Evolutionary conservation across 2,113 vertebrate species (phyloP).

Genomic region (Oncorhynchus nerka): DNA sequence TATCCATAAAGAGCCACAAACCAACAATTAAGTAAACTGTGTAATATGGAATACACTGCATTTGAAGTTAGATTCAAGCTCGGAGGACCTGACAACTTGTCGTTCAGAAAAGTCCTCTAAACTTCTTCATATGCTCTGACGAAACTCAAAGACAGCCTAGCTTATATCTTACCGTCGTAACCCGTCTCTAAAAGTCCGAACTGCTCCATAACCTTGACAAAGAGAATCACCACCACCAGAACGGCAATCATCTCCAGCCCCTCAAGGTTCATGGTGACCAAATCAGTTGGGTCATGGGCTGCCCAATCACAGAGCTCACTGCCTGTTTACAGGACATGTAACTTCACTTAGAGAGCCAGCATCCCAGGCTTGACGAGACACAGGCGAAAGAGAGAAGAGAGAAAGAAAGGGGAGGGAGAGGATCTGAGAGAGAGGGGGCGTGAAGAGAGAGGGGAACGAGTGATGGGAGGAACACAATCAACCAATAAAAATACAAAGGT

Average conservation of each 20-base stretch:
- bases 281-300: slow-evolving; percentile 80
- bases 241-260: slow-evolving; percentile 98
- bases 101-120: background rate
- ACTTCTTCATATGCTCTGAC: background rate
- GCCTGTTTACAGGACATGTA: slow-evolving; percentile 78
- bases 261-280: slow-evolving; percentile 92
- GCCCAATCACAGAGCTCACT: slow-evolving; percentile 68
- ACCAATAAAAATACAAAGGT: too few relatives aligned
- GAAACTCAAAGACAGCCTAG: background rate
- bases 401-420: slow-evolving; percentile 19
- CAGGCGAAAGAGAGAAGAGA: slow-evolving; percentile 30
- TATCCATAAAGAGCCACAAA: too few relatives aligned
- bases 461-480: slow-evolving; percentile 16
- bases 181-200: slow-evolving; percentile 92
- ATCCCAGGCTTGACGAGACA: slow-evolving; percentile 56
- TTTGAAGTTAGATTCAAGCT: too few relatives aligned
- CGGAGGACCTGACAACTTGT: too few relatives aligned
- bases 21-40: too few relatives aligned
- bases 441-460: slow-evolving; percentile 13
- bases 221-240: slow-evolving; percentile 91
- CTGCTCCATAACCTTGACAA: slow-evolving; percentile 96
- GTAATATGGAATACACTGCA: too few relatives aligned
- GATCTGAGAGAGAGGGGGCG: slow-evolving; percentile 8
- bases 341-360: slow-evolving; percentile 73
- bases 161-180: slow-evolving; percentile 87